Evolutionary conservation across 2,113 vertebrate genomes (phyloP), one percentile per base, ranked within the genome.

Genomic region (Cyanistes caeruleus): DNA sequence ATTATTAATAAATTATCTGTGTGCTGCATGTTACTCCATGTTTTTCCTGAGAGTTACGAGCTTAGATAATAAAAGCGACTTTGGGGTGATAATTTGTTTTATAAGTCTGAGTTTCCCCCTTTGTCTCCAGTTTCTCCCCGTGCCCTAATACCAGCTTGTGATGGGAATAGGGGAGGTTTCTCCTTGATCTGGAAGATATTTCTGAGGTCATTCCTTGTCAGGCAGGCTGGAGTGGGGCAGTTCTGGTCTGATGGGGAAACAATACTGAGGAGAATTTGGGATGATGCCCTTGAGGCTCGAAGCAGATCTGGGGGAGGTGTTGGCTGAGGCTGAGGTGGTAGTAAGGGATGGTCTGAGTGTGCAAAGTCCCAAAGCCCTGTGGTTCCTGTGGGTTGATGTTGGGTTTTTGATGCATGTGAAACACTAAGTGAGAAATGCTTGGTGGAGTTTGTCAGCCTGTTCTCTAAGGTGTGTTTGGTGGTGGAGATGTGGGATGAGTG

Each of bases 1-100:
- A 33, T 58, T 73, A 37, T 7, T 37, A 35, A 39, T 55, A 12
- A 52, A 30, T 44, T 15, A 2, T 0, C 2, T 0, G 0, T 21
- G 7, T 33, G 31, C 44, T 67, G 2, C 4, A 0, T 1, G 1
- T 49, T 31, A 10, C 3, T 30, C 15, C 5, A 0, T 39, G 15
- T 17, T 64, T 44, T 43, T 46, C 20, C 63, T 37, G 15, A 2
- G 14, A 17, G 31, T 10, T 53, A 8, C 0, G 0, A 24, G 13
- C 35, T 41, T n/a, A 56, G 39, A 3, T 37, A 39, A 52, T 13
- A 46, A 44, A 53, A 56, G 7, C 3, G 10, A 8, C 4, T 33
- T 43, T 55, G 23, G 15, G 25, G 9, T 10, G 39, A 6, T 55
- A 9, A 27, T 52, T 52, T 73, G 10, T 49, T 90, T 60, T 39